A percentile compares a stretch with the other conserved stretches of the same genome.
Evolutionary conservation across 2,113 vertebrate species (phyloP).

Genomic region (Progne subis): DNA sequence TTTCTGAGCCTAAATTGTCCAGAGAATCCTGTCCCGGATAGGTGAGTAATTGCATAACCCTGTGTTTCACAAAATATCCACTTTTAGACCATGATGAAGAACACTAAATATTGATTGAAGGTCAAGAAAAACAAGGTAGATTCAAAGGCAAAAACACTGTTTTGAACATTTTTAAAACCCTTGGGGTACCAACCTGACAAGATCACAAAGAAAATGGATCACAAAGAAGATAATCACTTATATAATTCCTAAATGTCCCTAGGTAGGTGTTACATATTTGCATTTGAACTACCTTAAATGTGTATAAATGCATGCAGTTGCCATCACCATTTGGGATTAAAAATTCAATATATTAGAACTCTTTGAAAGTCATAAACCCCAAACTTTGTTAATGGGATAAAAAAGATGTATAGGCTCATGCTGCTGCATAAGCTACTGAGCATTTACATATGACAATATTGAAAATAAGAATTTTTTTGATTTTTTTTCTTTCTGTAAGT

Average conservation of each 20-base stretch:
- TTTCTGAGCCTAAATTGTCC: not conserved
- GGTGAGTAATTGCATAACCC: not conserved
- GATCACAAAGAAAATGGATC: not conserved
- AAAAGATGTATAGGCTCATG: fast-evolving
- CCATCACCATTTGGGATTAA: not conserved
- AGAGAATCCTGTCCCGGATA: not conserved
- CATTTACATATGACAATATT: not conserved
- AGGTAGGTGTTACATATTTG: not conserved
- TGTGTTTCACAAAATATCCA: not conserved
- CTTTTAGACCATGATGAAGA: not conserved
- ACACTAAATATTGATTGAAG: not conserved
- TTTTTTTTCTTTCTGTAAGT: not conserved
- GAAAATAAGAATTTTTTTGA: not conserved
- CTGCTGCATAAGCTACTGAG: not conserved
- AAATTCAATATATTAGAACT: not conserved
- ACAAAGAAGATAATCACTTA: not conserved
- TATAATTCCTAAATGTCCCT: not conserved
- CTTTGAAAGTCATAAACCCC: not conserved
- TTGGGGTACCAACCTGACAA: not conserved
- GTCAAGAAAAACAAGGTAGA: not conserved
- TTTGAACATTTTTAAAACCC: not conserved
- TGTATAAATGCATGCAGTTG: not conserved
- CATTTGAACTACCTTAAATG: not conserved
- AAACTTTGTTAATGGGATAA: not conserved
- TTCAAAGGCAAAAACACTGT: not conserved